These are phyloP conservation scores for Macrotrachela quadricornifera DNA, from an alignment of 1,140 invertebrate genomes.

Conservation along the genomic window DNA sequence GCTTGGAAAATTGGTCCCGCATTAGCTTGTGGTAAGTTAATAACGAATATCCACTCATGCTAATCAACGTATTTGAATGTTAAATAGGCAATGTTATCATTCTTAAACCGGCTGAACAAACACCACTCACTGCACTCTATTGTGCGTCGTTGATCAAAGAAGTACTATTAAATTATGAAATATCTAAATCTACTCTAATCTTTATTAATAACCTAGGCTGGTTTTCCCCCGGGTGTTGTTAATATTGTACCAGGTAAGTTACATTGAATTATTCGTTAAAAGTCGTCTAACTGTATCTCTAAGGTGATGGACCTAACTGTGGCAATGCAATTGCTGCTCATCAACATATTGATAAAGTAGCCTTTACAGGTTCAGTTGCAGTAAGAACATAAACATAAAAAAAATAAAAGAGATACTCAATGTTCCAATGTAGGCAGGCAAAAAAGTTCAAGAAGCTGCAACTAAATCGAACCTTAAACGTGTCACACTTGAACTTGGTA, in stretches of 20 bases:
- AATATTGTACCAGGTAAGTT: conserved; percentile 12
- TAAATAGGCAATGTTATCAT: conserved; percentile 50
- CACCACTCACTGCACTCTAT: conserved; percentile 62
- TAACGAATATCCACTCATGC: no score
- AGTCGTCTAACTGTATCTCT: no score
- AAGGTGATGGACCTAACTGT: conserved; percentile 20
- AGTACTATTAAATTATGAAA: conserved; percentile 9
- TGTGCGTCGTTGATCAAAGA: conserved; percentile 55
- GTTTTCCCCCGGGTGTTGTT: conserved; percentile 17
- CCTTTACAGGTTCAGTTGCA: conserved; percentile 70
- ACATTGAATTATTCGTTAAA: no score
- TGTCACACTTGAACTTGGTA: conserved; percentile 51
- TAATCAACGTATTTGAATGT: no score
- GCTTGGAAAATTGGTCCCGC: conserved; percentile 83
- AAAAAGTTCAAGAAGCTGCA: conserved; percentile 49
- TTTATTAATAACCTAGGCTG: conserved; percentile 10
- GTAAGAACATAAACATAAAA: conserved; percentile 14
- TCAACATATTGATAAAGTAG: conserved; percentile 35
- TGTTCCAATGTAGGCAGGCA: conserved; percentile 36
- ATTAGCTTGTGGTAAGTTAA: conserved; percentile 41
- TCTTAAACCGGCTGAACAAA: conserved; percentile 79
- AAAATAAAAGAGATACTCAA: no score
- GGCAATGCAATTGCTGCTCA: conserved; percentile 20
- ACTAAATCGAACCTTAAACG: conserved; percentile 56
- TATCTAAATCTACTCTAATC: no score